Evolutionary conservation across 23 tunicate genomes (phyloP).

Genomic region (Ciona savignyi): DNA sequence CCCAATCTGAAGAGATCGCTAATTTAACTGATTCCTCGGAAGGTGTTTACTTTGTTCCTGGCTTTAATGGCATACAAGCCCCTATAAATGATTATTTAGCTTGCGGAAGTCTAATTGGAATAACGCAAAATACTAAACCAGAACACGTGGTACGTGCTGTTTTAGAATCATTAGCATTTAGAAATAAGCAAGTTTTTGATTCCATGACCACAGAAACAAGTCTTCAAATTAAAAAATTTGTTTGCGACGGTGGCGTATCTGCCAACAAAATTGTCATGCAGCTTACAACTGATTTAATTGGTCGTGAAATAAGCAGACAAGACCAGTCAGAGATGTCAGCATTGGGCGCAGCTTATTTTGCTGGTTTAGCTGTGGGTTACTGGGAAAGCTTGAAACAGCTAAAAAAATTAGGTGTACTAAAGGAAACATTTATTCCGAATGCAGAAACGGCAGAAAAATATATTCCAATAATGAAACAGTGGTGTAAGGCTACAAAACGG

Average conservation of each 20-base stretch:
- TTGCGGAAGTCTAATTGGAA: slow-evolving; percentile 85
- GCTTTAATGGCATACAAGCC: slow-evolving; percentile 84
- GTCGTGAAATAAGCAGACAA: slow-evolving; percentile 7
- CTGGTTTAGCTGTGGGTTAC: slow-evolving; percentile 68
- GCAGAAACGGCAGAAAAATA: slow-evolving; percentile 6
- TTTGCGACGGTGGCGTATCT: slow-evolving; percentile 92
- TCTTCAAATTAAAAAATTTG: slow-evolving; percentile 45
- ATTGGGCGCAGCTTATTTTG: slow-evolving; percentile 84
- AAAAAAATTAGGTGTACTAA: slow-evolving; percentile 10
- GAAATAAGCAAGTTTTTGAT: slow-evolving; percentile 58
- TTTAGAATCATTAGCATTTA: slow-evolving; percentile 77
- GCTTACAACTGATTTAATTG: slow-evolving; percentile 58
- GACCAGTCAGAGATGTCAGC: slow-evolving; percentile 74
- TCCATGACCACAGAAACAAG: slow-evolving; percentile 59
- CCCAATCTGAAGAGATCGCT: slow-evolving; percentile 44
- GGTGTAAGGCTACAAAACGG: slow-evolving; percentile 53
- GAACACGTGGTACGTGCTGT: slow-evolving; percentile 72
- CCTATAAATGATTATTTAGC: slow-evolving; percentile 85
- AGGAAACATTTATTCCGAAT: slow-evolving; percentile 25
- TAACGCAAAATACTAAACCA: slow-evolving; percentile 41
- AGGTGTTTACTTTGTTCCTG: slow-evolving; percentile 85
- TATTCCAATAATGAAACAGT: slow-evolving; percentile 30
- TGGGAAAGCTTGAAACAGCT: slow-evolving; percentile 34
- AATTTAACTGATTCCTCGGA: slow-evolving; percentile 19
- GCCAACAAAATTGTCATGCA: slow-evolving; percentile 57